These are phyloP conservation scores for Zosterops pallidus DNA, from an alignment of 2,113 vertebrate genomes.

Conservation along the genomic window DNA sequence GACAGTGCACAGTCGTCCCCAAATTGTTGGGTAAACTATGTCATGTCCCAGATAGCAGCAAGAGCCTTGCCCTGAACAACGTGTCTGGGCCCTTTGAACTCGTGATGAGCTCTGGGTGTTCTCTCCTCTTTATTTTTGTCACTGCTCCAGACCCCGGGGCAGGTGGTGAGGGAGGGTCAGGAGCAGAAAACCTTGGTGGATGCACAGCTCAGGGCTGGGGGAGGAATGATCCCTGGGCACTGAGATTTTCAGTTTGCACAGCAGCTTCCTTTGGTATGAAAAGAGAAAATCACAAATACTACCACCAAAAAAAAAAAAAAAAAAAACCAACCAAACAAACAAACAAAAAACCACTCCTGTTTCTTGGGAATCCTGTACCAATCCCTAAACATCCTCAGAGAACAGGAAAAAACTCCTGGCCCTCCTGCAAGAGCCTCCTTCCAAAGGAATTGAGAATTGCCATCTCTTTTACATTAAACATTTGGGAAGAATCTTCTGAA, in stretches of 20 bases:
- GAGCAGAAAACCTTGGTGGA: background rate
- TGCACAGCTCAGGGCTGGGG: background rate
- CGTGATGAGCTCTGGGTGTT: background rate
- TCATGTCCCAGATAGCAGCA: conserved; percentile 42
- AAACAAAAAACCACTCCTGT: too few species aligned
- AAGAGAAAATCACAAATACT: background rate
- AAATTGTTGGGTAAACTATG: conserved; percentile 42
- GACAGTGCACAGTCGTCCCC: background rate
- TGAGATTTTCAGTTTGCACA: background rate
- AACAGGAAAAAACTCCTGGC: rapidly evolving
- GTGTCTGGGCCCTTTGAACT: conserved; percentile 30
- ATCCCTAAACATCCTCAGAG: background rate
- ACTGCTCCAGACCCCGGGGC: background rate
- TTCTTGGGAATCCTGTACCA: background rate
- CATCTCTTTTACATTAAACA: background rate
- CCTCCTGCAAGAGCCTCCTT: background rate
- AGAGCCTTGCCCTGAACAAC: background rate
- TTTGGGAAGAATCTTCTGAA: background rate
- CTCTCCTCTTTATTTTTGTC: conserved; percentile 12
- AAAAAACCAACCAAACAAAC: too few species aligned
- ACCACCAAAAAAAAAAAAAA: background rate
- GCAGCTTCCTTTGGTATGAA: background rate
- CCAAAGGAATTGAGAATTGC: background rate
- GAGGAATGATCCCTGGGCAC: rapidly evolving
- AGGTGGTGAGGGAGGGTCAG: background rate